A percentile compares a stretch with the other conserved stretches of the same genome.
These are phyloP conservation scores for Acronicta psi DNA, from an alignment of 2,888 invertebrate species.

Conservation along the genomic window DNA sequence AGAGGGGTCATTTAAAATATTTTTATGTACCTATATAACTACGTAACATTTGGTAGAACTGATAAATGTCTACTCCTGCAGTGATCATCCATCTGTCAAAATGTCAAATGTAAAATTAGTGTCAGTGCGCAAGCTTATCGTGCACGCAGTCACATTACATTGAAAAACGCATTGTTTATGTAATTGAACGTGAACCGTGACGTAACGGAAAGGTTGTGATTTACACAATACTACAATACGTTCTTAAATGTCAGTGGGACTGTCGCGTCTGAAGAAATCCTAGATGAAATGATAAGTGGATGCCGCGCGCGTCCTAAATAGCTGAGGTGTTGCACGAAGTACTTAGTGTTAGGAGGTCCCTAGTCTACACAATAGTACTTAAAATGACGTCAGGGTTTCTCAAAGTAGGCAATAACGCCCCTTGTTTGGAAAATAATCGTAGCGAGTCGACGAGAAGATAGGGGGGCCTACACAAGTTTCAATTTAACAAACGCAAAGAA, in stretches of 20 bases:
- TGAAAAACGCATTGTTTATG: constrained; percentile 27
- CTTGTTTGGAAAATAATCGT: too few relatives aligned
- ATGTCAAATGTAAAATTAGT: not conserved
- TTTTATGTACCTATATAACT: too few relatives aligned
- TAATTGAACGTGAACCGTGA: constrained; percentile 49
- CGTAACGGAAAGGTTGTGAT: constrained; percentile 60
- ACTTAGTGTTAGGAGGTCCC: not conserved
- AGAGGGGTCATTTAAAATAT: too few relatives aligned
- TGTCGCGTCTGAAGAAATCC: constrained; percentile 60
- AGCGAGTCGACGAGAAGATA: too few relatives aligned
- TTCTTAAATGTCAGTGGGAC: constrained; percentile 65
- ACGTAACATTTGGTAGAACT: too few relatives aligned
- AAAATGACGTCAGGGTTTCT: too few relatives aligned
- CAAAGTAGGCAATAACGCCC: too few relatives aligned
- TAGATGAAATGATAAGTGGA: constrained; percentile 61
- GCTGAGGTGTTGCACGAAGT: constrained; percentile 35
- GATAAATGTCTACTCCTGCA: too few relatives aligned
- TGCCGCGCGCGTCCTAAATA: constrained; percentile 43
- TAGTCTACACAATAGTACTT: constrained; percentile 1
- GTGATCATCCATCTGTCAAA: too few relatives aligned
- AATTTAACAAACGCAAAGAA: too few relatives aligned
- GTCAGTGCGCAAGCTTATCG: not conserved
- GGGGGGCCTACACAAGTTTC: too few relatives aligned
- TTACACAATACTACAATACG: constrained; percentile 55
- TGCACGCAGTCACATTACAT: constrained; percentile 4